These are phyloP conservation scores for Margarornis squamiger DNA, from an alignment of 2,797 vertebrate genomes.

Conservation along the genomic window DNA sequence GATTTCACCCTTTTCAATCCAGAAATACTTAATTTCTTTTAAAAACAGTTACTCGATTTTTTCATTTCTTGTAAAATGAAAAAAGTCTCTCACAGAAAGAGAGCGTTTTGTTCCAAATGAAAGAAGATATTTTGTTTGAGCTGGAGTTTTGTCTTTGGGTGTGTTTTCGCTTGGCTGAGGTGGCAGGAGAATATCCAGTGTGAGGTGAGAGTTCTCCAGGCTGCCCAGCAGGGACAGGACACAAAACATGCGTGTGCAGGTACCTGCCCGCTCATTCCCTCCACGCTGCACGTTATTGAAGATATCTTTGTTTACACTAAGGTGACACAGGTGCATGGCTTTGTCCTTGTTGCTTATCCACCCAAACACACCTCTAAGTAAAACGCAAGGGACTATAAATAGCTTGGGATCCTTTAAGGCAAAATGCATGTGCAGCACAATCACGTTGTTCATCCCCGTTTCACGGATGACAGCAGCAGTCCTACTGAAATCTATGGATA, in stretches of 20 bases:
- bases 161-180: not conserved
- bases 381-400: not conserved
- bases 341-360: slow-evolving; percentile 22
- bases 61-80: not conserved
- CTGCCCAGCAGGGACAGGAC: not conserved
- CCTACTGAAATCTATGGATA: not conserved
- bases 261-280: not conserved
- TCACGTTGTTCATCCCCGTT: not conserved
- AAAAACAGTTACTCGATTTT: not conserved
- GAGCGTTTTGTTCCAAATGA: not conserved
- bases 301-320: not conserved
- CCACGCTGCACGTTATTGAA: not conserved
- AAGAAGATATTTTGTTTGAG: not conserved
- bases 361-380: slow-evolving; percentile 33
- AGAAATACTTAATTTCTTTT: not conserved
- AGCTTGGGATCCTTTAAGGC: not conserved
- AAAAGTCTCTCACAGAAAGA: not conserved
- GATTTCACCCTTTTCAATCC: not conserved
- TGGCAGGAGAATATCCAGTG: rapidly evolving
- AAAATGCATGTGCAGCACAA: not conserved
- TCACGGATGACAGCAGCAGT: not conserved
- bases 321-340: not conserved
- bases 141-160: not conserved
- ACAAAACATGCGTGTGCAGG: rapidly evolving
- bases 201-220: not conserved